Evolutionary conservation across 2,888 invertebrate species (phyloP).

Genomic region (Steinernema scapterisci): DNA sequence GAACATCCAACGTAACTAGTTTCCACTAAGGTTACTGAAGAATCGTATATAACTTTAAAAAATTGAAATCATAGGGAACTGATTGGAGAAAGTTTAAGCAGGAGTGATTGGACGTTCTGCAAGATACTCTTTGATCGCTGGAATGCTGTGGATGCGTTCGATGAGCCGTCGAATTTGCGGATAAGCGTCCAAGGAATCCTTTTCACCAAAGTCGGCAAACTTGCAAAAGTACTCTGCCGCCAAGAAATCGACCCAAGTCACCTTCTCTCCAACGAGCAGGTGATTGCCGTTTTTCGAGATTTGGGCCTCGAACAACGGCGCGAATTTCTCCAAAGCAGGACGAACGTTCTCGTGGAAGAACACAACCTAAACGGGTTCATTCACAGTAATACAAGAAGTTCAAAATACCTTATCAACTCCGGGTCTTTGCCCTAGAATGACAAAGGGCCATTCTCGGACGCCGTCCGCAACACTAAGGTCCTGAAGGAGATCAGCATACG

Average conservation of each 20-base stretch:
- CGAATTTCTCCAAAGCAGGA: constrained; percentile 54
- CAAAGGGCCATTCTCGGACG: constrained; percentile 42
- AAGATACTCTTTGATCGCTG: no score
- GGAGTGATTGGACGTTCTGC: no score
- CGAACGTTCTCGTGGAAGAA: constrained; percentile 57
- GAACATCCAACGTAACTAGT: no score
- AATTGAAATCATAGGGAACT: no score
- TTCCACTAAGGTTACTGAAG: no score
- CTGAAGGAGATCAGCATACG: constrained; percentile 56
- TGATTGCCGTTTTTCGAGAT: constrained; percentile 57
- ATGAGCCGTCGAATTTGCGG: constrained; percentile 57
- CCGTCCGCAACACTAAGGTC: constrained; percentile 38
- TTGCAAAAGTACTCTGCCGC: constrained; percentile 58
- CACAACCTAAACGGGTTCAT: constrained; percentile 33
- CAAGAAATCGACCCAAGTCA: constrained; percentile 63
- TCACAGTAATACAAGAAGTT: background rate
- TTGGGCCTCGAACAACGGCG: constrained; percentile 56
- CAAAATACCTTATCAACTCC: constrained; percentile 27
- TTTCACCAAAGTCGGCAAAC: constrained; percentile 55
- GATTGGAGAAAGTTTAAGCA: no score
- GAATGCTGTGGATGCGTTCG: constrained; percentile 42
- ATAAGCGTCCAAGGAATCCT: constrained; percentile 56
- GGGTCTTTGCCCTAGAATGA: constrained; percentile 43
- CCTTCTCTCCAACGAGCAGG: constrained; percentile 54
- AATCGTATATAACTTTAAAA: no score